phyloP scores from a whole-genome alignment of 1,140 invertebrate species.

The Drosophila lacteicornis region DNA sequence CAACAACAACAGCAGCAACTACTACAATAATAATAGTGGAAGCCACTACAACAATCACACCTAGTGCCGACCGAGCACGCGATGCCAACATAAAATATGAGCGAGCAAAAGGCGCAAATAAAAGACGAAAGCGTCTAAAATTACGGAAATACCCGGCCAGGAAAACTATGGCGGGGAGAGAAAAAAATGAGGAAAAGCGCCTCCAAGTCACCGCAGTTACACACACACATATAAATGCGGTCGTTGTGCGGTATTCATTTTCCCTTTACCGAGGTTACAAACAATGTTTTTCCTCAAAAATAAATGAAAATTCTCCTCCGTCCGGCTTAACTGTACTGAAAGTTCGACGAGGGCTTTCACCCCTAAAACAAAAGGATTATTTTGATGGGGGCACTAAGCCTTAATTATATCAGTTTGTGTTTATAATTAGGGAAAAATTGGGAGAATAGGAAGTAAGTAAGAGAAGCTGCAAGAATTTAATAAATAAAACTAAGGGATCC shows the following conservation, averaged over 20 bases:
- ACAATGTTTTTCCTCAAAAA: conserved; percentile 30
- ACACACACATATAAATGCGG: conserved; percentile 30
- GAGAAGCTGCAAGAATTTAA: background rate
- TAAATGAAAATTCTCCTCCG: conserved; percentile 19
- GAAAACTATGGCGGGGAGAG: conserved; percentile 6
- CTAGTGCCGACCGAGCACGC: conserved; percentile 26
- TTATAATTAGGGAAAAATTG: conserved; percentile 21
- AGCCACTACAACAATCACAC: conserved; percentile 15
- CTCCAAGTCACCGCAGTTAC: conserved; percentile 27
- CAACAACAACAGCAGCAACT: background rate
- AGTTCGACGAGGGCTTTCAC: conserved; percentile 15
- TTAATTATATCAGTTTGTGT: conserved; percentile 34
- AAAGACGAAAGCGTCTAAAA: conserved; percentile 66
- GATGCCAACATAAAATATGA: conserved; percentile 62
- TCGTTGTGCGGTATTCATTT: conserved; percentile 34
- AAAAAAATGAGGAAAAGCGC: conserved; percentile 7
- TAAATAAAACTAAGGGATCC: background rate
- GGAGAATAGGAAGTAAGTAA: background rate
- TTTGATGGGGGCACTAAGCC: conserved; percentile 25
- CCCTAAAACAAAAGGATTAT: conserved; percentile 31
- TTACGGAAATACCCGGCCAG: conserved; percentile 60
- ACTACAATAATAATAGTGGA: conserved; percentile 10
- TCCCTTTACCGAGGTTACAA: conserved; percentile 24
- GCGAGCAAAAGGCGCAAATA: conserved; percentile 67
- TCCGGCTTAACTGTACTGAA: conserved; percentile 13